These are phyloP conservation scores for Metridium senile DNA, from an alignment of 92 coral and sea anemone species.

Conservation along the genomic window DNA sequence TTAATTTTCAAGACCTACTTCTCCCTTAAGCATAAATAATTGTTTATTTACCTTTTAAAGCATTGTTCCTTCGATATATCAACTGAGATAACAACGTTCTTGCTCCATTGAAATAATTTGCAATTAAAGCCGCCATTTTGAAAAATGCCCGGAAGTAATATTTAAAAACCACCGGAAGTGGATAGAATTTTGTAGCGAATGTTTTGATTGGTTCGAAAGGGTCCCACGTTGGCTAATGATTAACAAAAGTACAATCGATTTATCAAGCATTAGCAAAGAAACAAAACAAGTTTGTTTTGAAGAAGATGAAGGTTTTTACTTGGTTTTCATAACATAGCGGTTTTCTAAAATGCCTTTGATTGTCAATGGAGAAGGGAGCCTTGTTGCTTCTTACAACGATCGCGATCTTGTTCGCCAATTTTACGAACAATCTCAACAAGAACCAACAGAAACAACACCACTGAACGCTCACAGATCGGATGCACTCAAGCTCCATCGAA, in stretches of 20 bases:
- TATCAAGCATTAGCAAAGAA: not conserved
- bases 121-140: conserved; percentile 43
- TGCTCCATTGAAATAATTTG: conserved; percentile 48
- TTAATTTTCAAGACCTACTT: not conserved
- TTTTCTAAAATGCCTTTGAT: conserved; percentile 58
- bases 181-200: not conserved
- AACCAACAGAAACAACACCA: conserved; percentile 55
- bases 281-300: not conserved
- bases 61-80: conserved; percentile 30
- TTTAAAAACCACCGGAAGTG: not conserved
- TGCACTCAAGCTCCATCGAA: conserved; percentile 29
- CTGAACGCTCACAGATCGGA: conserved; percentile 30
- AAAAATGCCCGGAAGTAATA: conserved; percentile 18
- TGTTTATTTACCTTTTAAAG: conserved; percentile 36
- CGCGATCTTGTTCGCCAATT: conserved; percentile 32
- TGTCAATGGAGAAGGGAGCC: conserved; percentile 47
- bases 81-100: conserved; percentile 48
- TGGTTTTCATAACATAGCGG: not conserved
- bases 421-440: conserved; percentile 28
- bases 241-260: conserved; percentile 4
- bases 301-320: not conserved
- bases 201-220: conserved; percentile 24
- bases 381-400: conserved; percentile 40
- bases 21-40: not conserved
- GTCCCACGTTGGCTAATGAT: conserved; percentile 9